Conservation (phyloP, 2,888 invertebrate species). For the Falcaria lacertinaria region DNA sequence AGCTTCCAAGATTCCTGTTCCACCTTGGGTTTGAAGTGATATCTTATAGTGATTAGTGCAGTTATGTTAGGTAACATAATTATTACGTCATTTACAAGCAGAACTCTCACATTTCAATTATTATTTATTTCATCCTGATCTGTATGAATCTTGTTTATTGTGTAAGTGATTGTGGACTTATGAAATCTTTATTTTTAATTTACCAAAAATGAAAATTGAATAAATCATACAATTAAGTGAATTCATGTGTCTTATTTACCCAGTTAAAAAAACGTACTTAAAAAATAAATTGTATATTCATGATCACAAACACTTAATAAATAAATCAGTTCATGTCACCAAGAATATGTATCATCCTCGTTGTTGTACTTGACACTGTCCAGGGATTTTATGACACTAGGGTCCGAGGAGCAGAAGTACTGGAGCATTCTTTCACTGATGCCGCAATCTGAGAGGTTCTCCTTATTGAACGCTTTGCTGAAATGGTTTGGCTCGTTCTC, state of each 20-base stretch:
- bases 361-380: constrained; percentile 84
- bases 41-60: constrained; percentile 69
- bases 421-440: constrained; percentile 82
- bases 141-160: constrained; percentile 74
- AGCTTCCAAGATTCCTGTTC: constrained; percentile 75
- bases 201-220: constrained; percentile 76
- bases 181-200: constrained; percentile 74
- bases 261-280: too few relatives aligned
- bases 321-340: constrained; percentile 50
- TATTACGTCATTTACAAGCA: constrained; percentile 61
- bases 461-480: constrained; percentile 86
- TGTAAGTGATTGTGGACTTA: constrained; percentile 75
- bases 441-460: constrained; percentile 94
- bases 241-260: constrained; percentile 4
- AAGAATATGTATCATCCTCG: constrained; percentile 78
- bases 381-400: constrained; percentile 69
- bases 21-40: constrained; percentile 76
- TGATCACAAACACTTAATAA: too few relatives aligned
- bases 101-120: constrained; percentile 56
- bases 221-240: constrained; percentile 71
- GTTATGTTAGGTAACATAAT: constrained; percentile 68
- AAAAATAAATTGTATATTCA: too few relatives aligned
- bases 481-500: constrained; percentile 71
- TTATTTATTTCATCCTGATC: constrained; percentile 78
- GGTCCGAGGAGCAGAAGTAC: constrained; percentile 82